These are phyloP conservation scores for Suncus etruscus DNA, from an alignment of 2,113 vertebrate species.

Conservation along the genomic window DNA sequence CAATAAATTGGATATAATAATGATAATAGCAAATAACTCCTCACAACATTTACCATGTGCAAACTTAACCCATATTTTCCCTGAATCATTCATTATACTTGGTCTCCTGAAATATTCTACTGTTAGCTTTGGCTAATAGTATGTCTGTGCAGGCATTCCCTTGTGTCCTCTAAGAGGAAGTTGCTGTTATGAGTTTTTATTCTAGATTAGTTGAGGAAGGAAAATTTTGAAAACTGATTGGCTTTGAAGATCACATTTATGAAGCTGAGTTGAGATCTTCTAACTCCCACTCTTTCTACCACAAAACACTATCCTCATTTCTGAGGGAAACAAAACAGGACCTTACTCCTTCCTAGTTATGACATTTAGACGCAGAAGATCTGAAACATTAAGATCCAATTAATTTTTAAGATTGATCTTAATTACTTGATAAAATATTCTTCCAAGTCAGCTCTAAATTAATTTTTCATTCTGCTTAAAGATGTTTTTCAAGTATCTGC, in stretches of 20 bases:
- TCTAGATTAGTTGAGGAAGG: background rate
- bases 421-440: slow-evolving; percentile 25
- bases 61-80: background rate
- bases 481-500: background rate
- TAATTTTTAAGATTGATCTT: background rate
- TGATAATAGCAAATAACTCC: background rate
- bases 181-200: background rate
- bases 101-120: background rate
- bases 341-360: background rate
- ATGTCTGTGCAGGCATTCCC: too few relatives aligned
- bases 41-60: background rate
- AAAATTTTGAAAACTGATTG: background rate
- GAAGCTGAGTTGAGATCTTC: background rate
- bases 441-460: background rate
- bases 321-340: background rate
- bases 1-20: background rate
- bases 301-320: background rate
- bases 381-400: background rate
- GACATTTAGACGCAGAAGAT: background rate
- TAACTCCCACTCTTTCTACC: background rate
- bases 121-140: background rate
- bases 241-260: background rate
- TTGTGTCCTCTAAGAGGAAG: background rate
- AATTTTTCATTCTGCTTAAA: background rate
- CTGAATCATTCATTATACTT: background rate